Evolutionary conservation across 64 coral and sea anemone species (phyloP), one percentile per base, ranked within the genome.

Genomic region (Orbicella faveolata): DNA sequence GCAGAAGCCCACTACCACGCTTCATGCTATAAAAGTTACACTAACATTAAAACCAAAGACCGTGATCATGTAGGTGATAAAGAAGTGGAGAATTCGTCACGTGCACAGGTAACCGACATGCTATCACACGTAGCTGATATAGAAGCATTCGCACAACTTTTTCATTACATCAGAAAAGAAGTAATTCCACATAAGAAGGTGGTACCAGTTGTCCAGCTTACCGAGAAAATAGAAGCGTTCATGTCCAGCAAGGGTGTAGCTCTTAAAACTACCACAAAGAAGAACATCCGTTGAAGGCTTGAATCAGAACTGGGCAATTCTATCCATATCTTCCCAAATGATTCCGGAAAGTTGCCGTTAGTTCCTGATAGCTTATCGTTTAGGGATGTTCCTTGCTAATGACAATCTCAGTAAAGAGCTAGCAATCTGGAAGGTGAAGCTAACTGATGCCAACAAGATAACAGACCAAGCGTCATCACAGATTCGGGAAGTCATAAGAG

Each of bases 181-280:
- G 53, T 90, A 81, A 74, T 83, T 83, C 44, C 64, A 74, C 62
- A 90, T 73, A 79, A 2, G 39, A 41, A 64, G 79, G 79, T 90
- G 70, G 79, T 90, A 55, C 66, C 89, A 67, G 89, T 90, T 90
- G 89, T 68, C 44, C 63, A 90, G 73, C 89, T 83, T 90, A 90
- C 89, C 23, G 36, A 74, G 79, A 90, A 36, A 70, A 79, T 90
- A 79, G 89, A 90, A 79, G 79, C 63, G 53, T 90, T 82, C 73
- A 90, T 89, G 79, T 82, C 79, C 66, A 90, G 63, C 89, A 90
- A 90, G 79, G 64, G 89, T 81, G 89, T 83, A 52, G 79, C 76
- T 74, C 67, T 83, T 15, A 67, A 73, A 69, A 70, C 65, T 73
- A 48, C 89, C 68, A 18, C 78, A 55, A 90, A 90, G 73, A 90